Evolutionary conservation across 2,797 vertebrate genomes (phyloP).

Genomic region (Manis javanica): DNA sequence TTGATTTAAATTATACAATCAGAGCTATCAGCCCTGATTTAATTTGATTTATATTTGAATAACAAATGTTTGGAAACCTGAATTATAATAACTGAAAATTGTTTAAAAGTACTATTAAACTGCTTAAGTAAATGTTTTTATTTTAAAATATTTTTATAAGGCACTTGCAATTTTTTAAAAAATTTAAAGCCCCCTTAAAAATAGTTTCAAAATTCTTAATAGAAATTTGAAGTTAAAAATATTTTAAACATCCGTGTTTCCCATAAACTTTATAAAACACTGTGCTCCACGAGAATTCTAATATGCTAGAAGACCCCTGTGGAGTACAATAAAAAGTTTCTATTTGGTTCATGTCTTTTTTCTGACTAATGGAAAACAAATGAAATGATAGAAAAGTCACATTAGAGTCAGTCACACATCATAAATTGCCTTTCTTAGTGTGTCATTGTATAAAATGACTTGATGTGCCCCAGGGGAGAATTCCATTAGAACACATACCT

Average conservation of each 20-base stretch:
- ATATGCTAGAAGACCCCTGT: conserved; percentile 3
- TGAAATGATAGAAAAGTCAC: conserved; percentile 77
- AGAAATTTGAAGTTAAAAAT: neutral
- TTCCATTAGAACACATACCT: conserved; percentile 63
- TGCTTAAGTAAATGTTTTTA: neutral
- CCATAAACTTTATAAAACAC: conserved; percentile 34
- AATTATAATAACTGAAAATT: neutral
- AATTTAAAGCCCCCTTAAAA: neutral
- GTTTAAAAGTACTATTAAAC: neutral
- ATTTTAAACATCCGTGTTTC: neutral
- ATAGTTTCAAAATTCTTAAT: conserved; percentile 4
- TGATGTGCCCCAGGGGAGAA: conserved; percentile 73
- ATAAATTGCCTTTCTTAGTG: conserved; percentile 77
- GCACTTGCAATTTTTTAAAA: neutral
- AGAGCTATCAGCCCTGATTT: neutral
- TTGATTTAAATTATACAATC: neutral
- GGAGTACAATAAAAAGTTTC: conserved; percentile 52
- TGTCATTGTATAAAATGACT: conserved; percentile 76
- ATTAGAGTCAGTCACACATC: conserved; percentile 79
- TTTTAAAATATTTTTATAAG: neutral
- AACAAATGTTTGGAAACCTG: neutral
- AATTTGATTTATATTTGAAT: conserved; percentile 5
- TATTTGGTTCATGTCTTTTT: conserved; percentile 64
- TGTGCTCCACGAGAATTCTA: conserved; percentile 29
- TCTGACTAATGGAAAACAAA: conserved; percentile 79